Percentiles rank a stretch among this genome's conserved stretches.
phyloP scores from a whole-genome alignment of 23 tunicate genomes.

The Trididemnum nubilum region DNA sequence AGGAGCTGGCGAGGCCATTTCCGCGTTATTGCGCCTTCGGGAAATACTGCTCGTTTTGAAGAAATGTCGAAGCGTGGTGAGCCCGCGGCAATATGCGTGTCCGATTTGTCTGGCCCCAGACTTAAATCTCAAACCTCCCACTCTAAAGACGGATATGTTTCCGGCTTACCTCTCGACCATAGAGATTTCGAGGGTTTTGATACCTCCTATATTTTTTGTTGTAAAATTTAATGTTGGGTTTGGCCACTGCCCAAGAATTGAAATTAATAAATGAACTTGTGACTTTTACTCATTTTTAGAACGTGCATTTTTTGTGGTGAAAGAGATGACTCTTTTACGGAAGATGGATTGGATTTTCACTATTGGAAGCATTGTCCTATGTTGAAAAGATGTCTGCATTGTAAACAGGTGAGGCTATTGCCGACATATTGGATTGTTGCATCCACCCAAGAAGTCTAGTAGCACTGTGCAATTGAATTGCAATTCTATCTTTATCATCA shows the following conservation, averaged over 20 bases:
- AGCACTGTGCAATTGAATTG: too few species aligned
- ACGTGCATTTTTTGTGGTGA: slow-evolving; percentile 93
- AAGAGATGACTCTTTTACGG: slow-evolving; percentile 67
- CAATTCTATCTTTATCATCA: too few species aligned
- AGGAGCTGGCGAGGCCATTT: not conserved
- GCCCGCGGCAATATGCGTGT: not conserved
- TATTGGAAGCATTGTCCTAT: slow-evolving; percentile 98
- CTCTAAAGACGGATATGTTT: not conserved
- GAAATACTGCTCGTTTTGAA: not conserved
- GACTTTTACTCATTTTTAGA: slow-evolving; percentile 28
- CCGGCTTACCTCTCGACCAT: too few species aligned
- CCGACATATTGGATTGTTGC: too few species aligned
- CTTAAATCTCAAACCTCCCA: not conserved
- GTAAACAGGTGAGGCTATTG: slow-evolving; percentile 76
- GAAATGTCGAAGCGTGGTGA: not conserved
- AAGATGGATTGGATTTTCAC: slow-evolving; percentile 89
- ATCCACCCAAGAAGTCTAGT: too few species aligned
- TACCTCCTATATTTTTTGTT: too few species aligned
- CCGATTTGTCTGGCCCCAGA: not conserved
- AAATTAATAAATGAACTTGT: too few species aligned
- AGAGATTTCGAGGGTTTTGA: too few species aligned
- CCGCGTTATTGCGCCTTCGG: not conserved
- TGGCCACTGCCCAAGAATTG: too few species aligned
- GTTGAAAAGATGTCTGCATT: slow-evolving; percentile 87
- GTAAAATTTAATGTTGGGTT: too few species aligned